Evolutionary conservation across 2,888 invertebrate genomes (phyloP).

Genomic region (Dryocosmus kuriphilus): DNA sequence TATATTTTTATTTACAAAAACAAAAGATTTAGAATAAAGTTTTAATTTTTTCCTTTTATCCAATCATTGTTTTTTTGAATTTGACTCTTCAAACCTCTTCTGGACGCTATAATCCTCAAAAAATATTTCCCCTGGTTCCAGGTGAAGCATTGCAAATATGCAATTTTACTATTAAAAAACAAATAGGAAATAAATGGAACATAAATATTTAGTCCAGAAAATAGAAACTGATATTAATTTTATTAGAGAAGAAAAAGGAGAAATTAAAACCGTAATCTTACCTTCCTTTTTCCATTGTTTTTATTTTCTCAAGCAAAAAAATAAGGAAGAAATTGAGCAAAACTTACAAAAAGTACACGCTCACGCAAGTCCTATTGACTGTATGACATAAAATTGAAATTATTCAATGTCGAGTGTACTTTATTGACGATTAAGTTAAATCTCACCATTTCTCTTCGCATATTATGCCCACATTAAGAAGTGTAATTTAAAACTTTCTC

Average conservation of each 20-base stretch:
- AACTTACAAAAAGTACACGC: neutral
- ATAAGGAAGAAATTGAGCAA: no score
- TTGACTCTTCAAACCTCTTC: slow-evolving; percentile 65
- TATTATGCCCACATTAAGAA: neutral
- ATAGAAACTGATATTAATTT: slow-evolving; percentile 4
- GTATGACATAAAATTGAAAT: slow-evolving; percentile 2
- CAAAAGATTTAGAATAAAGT: slow-evolving; percentile 92
- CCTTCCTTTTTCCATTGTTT: slow-evolving; percentile 70
- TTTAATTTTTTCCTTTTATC: slow-evolving; percentile 87
- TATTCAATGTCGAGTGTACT: neutral
- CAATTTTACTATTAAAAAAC: neutral
- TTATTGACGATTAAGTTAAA: no score
- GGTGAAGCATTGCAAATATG: slow-evolving; percentile 90
- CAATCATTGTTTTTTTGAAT: slow-evolving; percentile 79
- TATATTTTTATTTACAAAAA: slow-evolving; percentile 90
- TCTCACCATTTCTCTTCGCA: no score
- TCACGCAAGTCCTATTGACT: neutral
- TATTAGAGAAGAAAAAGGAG: neutral
- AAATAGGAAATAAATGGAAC: slow-evolving; percentile 56
- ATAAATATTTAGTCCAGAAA: slow-evolving; percentile 11
- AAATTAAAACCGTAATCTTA: slow-evolving; percentile 43
- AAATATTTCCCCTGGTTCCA: slow-evolving; percentile 95
- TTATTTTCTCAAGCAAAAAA: neutral
- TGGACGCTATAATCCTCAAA: slow-evolving; percentile 92
- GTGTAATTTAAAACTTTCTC: neutral